Percentiles rank a stretch among this genome's conserved stretches.
Evolutionary conservation across 2,797 vertebrate species (phyloP).

Genomic region (Pteronotus mesoamericanus): DNA sequence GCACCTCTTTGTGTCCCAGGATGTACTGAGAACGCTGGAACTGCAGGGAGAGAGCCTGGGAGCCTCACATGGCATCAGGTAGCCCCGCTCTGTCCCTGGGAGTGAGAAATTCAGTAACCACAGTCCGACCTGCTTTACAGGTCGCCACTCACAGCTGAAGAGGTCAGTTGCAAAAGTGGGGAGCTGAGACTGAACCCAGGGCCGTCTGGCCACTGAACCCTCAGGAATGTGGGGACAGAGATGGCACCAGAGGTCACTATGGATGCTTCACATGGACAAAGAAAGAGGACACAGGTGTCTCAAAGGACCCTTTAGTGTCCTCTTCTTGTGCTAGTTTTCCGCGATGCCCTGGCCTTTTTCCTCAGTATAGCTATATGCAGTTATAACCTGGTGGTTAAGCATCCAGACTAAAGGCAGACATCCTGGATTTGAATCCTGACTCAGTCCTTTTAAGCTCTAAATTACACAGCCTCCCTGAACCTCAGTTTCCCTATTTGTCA

Average conservation of each 20-base stretch:
- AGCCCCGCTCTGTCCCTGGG: neutral
- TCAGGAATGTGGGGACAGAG: neutral
- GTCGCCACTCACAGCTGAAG: neutral
- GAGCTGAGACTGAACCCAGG: neutral
- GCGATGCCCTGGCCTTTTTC: neutral
- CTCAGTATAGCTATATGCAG: fast-evolving
- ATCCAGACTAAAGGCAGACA: neutral
- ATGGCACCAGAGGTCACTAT: fast-evolving
- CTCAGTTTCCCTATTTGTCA: neutral
- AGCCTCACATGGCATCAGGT: neutral
- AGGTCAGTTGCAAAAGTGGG: neutral
- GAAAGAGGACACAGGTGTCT: neutral
- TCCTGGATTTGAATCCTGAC: neutral
- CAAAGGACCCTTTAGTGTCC: neutral
- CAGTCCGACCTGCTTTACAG: neutral
- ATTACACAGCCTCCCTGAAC: neutral
- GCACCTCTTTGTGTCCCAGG: neutral
- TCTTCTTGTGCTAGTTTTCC: neutral
- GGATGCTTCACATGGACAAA: fast-evolving
- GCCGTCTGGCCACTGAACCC: neutral
- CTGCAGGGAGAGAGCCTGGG: neutral
- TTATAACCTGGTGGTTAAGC: neutral
- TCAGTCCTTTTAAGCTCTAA: neutral
- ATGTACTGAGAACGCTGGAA: neutral
- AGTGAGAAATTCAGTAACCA: neutral